Conservation (phyloP, 1,140 invertebrate species). For the Neomicropteryx cornuta region DNA sequence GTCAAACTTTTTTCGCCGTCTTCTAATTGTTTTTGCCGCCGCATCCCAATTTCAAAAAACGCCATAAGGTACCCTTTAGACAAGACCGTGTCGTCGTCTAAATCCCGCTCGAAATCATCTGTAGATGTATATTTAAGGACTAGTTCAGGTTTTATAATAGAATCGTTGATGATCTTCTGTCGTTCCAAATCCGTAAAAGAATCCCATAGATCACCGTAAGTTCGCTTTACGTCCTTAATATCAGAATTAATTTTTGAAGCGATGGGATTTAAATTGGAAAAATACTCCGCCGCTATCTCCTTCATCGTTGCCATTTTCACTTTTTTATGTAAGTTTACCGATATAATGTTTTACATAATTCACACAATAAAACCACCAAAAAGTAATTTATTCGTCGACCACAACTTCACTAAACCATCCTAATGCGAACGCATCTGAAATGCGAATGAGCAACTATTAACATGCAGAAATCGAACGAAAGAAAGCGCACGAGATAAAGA, state of each 20-base stretch:
- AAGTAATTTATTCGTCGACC: too few species aligned
- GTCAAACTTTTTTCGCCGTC: slow-evolving; percentile 46
- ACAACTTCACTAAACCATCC: too few species aligned
- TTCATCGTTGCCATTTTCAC: slow-evolving; percentile 27
- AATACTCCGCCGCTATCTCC: slow-evolving; percentile 53
- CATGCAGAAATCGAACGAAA: too few species aligned
- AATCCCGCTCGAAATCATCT: slow-evolving; percentile 30
- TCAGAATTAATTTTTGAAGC: slow-evolving; percentile 57
- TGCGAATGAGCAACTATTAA: too few species aligned
- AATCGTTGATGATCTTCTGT: slow-evolving; percentile 55
- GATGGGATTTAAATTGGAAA: slow-evolving; percentile 55
- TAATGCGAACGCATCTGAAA: too few species aligned
- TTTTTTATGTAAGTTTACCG: too few species aligned
- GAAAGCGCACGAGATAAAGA: too few species aligned
- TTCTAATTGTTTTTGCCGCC: slow-evolving; percentile 33
- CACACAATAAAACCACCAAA: too few species aligned
- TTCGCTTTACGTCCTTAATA: slow-evolving; percentile 51
- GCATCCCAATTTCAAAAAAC: slow-evolving; percentile 40
- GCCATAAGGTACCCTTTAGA: slow-evolving; percentile 33
- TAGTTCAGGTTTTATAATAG: slow-evolving; percentile 63
- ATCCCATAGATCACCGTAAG: slow-evolving; percentile 60
- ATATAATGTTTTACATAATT: too few species aligned
- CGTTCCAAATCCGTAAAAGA: slow-evolving; percentile 48
- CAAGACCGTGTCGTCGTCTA: slow-evolving; percentile 26
- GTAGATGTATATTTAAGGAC: slow-evolving; percentile 52